Percentiles rank a stretch among this genome's conserved stretches.
phyloP scores from a whole-genome alignment of 2,888 invertebrate genomes.

The Tetragnatha montana region DNA sequence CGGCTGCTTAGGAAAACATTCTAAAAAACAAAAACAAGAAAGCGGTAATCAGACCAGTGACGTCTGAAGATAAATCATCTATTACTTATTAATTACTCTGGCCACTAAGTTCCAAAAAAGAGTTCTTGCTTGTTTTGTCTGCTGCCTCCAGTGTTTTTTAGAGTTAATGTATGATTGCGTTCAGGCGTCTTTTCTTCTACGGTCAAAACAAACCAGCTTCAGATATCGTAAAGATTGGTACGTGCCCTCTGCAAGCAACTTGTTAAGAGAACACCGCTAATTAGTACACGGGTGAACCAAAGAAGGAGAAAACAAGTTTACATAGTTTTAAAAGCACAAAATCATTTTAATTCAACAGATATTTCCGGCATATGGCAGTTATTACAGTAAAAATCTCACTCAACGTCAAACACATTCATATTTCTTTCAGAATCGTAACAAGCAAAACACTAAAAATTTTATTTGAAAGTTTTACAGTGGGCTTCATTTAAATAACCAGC shows the following conservation, averaged over 20 bases:
- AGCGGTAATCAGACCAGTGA: constrained; percentile 43
- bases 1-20: constrained; percentile 29
- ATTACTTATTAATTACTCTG: constrained; percentile 62
- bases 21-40: constrained; percentile 59
- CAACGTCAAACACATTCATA: no score
- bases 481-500: no score
- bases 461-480: no score
- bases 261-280: no score
- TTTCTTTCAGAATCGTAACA: no score
- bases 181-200: constrained; percentile 69
- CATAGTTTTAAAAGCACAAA: no score
- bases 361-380: no score
- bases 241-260: neutral
- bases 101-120: constrained; percentile 56
- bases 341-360: no score
- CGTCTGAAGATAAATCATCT: constrained; percentile 49
- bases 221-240: constrained; percentile 25
- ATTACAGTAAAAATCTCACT: no score
- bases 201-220: constrained; percentile 70
- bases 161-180: constrained; percentile 45
- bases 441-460: no score
- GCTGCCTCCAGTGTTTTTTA: constrained; percentile 14
- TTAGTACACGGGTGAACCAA: no score
- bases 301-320: no score
- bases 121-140: constrained; percentile 30